Evolutionary conservation across 1,140 invertebrate species (phyloP).

Genomic region (Brachionus koreanus): DNA sequence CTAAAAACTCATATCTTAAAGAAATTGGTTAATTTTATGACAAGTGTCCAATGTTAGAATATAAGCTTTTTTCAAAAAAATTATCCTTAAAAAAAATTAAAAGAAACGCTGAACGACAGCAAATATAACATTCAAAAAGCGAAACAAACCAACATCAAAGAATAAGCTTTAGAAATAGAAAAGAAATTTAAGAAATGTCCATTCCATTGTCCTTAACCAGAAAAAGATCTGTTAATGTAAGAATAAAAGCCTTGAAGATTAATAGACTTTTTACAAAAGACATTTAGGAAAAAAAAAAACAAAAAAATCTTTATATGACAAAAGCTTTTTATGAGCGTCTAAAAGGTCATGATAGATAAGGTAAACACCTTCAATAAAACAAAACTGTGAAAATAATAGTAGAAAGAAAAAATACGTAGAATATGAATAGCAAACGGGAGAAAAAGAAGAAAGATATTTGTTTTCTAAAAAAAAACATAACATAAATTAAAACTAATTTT

Average conservation of each 20-base stretch:
- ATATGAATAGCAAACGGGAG: neutral
- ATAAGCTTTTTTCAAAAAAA: no score
- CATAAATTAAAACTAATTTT: neutral
- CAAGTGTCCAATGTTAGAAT: no score
- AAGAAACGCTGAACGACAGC: no score
- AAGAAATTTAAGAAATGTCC: neutral
- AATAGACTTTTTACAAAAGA: constrained; percentile 1
- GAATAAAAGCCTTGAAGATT: neutral
- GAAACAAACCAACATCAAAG: neutral
- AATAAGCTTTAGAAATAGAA: neutral
- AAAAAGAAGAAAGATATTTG: neutral
- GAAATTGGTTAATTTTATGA: no score
- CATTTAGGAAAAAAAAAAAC: neutral
- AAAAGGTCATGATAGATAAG: neutral
- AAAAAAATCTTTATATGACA: neutral
- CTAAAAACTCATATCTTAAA: no score
- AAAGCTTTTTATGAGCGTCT: neutral
- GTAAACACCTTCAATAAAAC: constrained; percentile 4
- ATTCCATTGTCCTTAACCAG: neutral
- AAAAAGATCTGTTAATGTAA: neutral
- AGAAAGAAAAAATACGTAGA: neutral
- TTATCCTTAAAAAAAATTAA: no score
- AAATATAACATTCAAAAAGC: neutral
- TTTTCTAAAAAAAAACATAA: neutral
- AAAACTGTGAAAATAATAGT: neutral